phyloP scores from a whole-genome alignment of 1,140 invertebrate genomes.

The Calliopsis andreniformis region DNA sequence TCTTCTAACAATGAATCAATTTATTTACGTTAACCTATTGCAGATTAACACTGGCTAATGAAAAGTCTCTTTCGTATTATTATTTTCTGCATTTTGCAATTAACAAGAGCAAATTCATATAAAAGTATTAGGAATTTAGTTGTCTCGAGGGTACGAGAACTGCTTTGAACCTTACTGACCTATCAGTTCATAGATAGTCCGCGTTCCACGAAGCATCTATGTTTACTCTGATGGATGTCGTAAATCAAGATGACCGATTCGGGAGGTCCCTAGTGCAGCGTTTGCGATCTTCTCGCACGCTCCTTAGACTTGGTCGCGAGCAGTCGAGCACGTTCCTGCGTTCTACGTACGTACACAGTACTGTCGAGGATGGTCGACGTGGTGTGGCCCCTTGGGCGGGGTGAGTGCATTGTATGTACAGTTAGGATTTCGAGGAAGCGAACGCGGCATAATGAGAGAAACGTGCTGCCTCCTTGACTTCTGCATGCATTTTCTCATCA shows the following conservation, averaged over 20 bases:
- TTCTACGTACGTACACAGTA: conserved; percentile 49
- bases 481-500: conserved; percentile 40
- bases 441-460: conserved; percentile 72
- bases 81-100: neutral
- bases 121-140: conserved; percentile 34
- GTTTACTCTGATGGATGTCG: conserved; percentile 18
- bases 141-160: neutral
- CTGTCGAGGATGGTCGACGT: conserved; percentile 11
- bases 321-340: conserved; percentile 65
- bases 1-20: too few relatives aligned
- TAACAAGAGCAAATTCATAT: neutral
- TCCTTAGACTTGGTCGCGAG: conserved; percentile 55
- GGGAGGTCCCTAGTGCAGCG: conserved; percentile 35
- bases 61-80: too few relatives aligned
- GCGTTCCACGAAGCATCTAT: conserved; percentile 20
- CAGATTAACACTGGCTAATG: too few relatives aligned
- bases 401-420: conserved; percentile 73
- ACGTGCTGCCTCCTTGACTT: conserved; percentile 73
- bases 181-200: neutral
- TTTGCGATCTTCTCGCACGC: conserved; percentile 61
- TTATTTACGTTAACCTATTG: too few relatives aligned
- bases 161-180: neutral
- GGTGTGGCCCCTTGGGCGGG: conserved; percentile 69
- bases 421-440: conserved; percentile 72
- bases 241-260: conserved; percentile 59